These are phyloP conservation scores for Pteria penguin DNA, from an alignment of 2,888 invertebrate genomes.

Conservation along the genomic window DNA sequence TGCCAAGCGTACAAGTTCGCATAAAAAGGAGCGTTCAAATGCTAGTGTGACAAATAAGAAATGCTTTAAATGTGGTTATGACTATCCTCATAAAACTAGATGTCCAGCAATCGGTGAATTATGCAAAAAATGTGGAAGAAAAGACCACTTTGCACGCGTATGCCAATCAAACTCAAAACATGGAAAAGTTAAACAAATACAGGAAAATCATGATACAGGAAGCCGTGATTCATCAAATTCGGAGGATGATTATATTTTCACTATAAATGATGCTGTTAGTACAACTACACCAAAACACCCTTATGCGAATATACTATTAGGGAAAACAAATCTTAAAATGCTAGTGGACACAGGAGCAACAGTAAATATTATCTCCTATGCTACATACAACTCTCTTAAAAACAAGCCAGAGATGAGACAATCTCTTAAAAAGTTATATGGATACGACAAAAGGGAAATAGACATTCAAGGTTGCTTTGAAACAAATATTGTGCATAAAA, in stretches of 20 bases:
- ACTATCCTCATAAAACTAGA: too few species aligned
- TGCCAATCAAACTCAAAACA: too few species aligned
- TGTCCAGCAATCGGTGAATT: too few species aligned
- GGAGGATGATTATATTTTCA: not conserved
- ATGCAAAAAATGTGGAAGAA: too few species aligned
- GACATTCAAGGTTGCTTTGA: constrained; percentile 1
- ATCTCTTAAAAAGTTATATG: not conserved
- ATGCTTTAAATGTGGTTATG: too few species aligned
- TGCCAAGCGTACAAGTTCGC: too few species aligned
- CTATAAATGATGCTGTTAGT: not conserved
- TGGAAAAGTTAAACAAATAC: not conserved
- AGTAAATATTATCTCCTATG: constrained; percentile 1
- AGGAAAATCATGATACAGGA: not conserved
- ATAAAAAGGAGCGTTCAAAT: too few species aligned
- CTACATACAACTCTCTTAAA: not conserved
- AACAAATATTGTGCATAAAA: not conserved
- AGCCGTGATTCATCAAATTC: not conserved
- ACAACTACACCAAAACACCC: constrained; percentile 2
- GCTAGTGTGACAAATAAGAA: too few species aligned
- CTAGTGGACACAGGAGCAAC: constrained; percentile 1
- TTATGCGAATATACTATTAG: not conserved
- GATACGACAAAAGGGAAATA: not conserved
- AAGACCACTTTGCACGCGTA: too few species aligned
- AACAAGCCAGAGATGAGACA: not conserved
- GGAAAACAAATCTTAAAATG: not conserved